Percentiles rank a stretch among this genome's conserved stretches.
Evolutionary conservation across 35 echinoderm and acorn worm species (phyloP).

Genomic region (Acanthaster planci): DNA sequence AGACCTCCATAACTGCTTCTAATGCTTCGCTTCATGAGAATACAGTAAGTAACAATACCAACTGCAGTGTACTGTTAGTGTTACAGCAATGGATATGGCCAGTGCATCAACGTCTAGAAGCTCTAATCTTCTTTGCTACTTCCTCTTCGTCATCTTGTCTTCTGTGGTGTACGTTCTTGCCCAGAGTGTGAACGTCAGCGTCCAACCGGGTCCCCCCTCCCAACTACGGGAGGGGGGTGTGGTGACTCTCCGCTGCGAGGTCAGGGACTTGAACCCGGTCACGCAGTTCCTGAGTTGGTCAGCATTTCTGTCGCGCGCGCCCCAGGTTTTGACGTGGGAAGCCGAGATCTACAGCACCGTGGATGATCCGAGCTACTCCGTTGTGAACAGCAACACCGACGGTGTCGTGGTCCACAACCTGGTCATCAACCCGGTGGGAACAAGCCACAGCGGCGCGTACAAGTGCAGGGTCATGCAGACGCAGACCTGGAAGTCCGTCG

Average conservation of each 20-base stretch:
- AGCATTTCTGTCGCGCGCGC: too few species aligned
- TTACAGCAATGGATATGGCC: too few species aligned
- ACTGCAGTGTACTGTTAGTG: too few species aligned
- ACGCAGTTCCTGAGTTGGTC: not conserved
- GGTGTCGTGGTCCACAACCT: not conserved
- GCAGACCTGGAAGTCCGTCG: not conserved
- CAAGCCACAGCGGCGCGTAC: not conserved
- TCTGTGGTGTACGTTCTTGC: not conserved
- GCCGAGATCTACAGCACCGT: not conserved
- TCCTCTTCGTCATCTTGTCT: not conserved
- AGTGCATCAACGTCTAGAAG: too few species aligned
- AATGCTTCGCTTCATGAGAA: too few species aligned
- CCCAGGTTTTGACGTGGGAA: not conserved
- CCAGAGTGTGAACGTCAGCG: not conserved
- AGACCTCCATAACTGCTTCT: too few species aligned
- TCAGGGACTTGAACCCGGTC: not conserved
- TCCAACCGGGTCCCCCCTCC: not conserved
- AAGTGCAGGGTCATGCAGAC: not conserved
- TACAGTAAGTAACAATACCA: too few species aligned
- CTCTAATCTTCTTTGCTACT: too few species aligned
- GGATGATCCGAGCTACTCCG: not conserved
- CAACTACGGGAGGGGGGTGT: not conserved
- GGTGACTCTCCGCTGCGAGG: not conserved
- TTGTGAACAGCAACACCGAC: not conserved
- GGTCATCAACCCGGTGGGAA: not conserved